Evolutionary conservation across 1,140 invertebrate genomes (phyloP).

Genomic region (Asobara japonica): DNA sequence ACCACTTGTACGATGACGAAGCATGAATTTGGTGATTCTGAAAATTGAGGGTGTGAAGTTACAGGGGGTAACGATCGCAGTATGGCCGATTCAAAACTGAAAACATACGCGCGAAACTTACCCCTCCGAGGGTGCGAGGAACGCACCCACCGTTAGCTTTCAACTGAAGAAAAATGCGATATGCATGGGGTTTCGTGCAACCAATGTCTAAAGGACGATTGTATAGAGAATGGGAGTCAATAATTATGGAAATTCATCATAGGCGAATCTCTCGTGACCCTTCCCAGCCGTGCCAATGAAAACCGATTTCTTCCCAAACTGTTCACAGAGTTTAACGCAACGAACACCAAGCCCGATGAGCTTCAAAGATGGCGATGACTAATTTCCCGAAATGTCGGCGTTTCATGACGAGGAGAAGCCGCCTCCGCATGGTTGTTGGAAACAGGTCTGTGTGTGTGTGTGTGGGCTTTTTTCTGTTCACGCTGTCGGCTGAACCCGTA

Average conservation of each 20-base stretch:
- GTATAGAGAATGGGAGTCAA: background rate
- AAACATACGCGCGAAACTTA: background rate
- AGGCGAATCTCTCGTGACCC: background rate
- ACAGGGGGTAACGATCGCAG: background rate
- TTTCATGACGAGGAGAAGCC: too few species aligned
- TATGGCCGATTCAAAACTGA: slow-evolving; percentile 3
- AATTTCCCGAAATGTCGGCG: too few species aligned
- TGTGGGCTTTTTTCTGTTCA: too few species aligned
- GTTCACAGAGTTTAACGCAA: too few species aligned
- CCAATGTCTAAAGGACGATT: background rate
- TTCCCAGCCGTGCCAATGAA: too few species aligned
- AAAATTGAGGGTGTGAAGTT: background rate
- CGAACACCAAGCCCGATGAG: too few species aligned
- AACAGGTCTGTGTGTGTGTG: too few species aligned
- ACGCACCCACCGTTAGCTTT: background rate
- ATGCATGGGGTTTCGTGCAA: background rate
- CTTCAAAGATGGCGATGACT: too few species aligned
- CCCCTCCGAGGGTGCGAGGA: slow-evolving; percentile 8
- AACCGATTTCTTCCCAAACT: too few species aligned
- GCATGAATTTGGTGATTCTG: slow-evolving; percentile 6
- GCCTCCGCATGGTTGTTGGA: too few species aligned
- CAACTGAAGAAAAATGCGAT: background rate
- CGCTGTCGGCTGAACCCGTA: too few species aligned
- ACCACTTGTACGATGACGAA: slow-evolving; percentile 16
- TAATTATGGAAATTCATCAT: background rate